Evolutionary conservation across 2,888 invertebrate genomes (phyloP).

Genomic region (Limenitis camilla): DNA sequence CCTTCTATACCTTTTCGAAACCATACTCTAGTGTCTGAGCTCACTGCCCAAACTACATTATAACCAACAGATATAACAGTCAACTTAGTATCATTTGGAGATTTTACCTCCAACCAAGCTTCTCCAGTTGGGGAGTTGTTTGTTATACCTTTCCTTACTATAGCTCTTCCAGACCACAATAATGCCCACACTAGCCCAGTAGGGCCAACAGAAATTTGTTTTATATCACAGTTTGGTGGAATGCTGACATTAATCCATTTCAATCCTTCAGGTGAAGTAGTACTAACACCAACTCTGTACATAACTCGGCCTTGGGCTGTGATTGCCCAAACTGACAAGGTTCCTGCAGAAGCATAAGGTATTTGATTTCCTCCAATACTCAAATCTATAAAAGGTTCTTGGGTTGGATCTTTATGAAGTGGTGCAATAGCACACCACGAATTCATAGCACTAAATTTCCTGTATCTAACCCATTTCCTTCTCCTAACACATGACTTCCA

Average conservation of each 20-base stretch:
- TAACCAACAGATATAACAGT: conserved; percentile 87
- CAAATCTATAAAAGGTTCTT: conserved; percentile 95
- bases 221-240: conserved; percentile 85
- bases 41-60: conserved; percentile 86
- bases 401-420: conserved; percentile 90
- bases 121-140: conserved; percentile 82
- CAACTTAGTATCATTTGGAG: conserved; percentile 81
- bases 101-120: conserved; percentile 87
- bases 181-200: conserved; percentile 92
- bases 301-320: conserved; percentile 93
- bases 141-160: conserved; percentile 88
- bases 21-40: conserved; percentile 89
- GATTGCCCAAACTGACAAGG: conserved; percentile 92
- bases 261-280: conserved; percentile 88
- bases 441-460: conserved; percentile 91
- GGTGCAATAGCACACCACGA: conserved; percentile 95
- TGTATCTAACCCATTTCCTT: conserved; percentile 90
- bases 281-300: conserved; percentile 87
- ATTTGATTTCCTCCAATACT: conserved; percentile 89
- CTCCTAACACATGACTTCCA: conserved; percentile 94
- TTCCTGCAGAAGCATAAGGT: conserved; percentile 83
- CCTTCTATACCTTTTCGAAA: conserved; percentile 85
- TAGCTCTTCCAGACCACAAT: conserved; percentile 86
- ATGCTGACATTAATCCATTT: conserved; percentile 88
- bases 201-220: conserved; percentile 89